Evolutionary conservation across 2,888 invertebrate species (phyloP).

Genomic region (Tachystola acroxantha): DNA sequence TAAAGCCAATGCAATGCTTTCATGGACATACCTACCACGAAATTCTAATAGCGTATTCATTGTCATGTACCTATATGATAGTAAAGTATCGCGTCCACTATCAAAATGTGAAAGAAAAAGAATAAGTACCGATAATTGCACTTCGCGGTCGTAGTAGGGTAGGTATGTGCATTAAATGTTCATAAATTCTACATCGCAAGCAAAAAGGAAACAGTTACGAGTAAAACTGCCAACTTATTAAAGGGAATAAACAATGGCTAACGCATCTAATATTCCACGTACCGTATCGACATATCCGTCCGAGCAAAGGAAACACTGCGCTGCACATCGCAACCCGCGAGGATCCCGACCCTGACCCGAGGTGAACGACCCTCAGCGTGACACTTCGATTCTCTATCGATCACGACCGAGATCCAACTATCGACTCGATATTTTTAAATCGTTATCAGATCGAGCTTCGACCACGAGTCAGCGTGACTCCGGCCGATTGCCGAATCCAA

Average conservation of each 20-base stretch:
- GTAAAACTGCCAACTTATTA: slow-evolving; percentile 7
- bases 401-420: slow-evolving; percentile 66
- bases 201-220: neutral
- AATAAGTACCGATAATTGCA: no score
- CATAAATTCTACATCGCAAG: no score
- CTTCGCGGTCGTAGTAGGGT: no score
- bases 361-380: slow-evolving; percentile 70
- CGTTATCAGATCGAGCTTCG: slow-evolving; percentile 59
- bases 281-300: slow-evolving; percentile 58
- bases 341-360: slow-evolving; percentile 69
- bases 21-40: no score
- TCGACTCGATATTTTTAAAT: slow-evolving; percentile 62
- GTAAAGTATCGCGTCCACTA: neutral
- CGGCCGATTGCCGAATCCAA: slow-evolving; percentile 52
- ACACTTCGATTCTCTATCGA: slow-evolving; percentile 76
- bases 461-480: slow-evolving; percentile 49
- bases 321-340: slow-evolving; percentile 58
- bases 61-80: neutral
- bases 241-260: slow-evolving; percentile 62
- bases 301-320: slow-evolving; percentile 44
- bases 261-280: slow-evolving; percentile 65
- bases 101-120: no score
- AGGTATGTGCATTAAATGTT: no score
- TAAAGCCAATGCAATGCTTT: no score
- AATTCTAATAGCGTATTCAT: no score